phyloP scores from a whole-genome alignment of 1,140 invertebrate species.

The Pinna nobilis region DNA sequence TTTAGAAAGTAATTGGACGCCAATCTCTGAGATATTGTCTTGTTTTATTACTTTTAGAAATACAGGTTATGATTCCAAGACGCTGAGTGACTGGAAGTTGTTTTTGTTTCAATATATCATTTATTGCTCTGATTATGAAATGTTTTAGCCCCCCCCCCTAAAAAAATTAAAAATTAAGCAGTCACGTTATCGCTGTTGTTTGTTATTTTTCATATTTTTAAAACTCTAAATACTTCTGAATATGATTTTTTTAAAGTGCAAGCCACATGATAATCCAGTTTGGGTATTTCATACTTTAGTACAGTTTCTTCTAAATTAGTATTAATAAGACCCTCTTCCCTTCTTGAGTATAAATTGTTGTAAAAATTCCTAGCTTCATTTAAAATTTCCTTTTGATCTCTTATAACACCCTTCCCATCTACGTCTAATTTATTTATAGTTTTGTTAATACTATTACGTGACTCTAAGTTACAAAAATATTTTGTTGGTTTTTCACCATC shows the following conservation, averaged over 20 bases:
- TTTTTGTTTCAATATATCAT: neutral
- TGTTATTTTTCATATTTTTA: conserved; percentile 15
- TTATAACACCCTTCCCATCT: neutral
- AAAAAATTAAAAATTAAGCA: neutral
- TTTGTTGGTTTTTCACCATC: conserved; percentile 41
- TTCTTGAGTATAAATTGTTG: neutral
- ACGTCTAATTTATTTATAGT: conserved; percentile 22
- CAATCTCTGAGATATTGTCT: neutral
- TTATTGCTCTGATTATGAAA: conserved; percentile 3
- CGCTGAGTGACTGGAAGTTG: neutral
- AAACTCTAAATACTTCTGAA: neutral
- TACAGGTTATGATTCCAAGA: conserved; percentile 4
- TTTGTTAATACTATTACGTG: conserved; percentile 29
- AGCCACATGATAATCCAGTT: neutral
- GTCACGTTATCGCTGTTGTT: neutral
- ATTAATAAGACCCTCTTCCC: neutral
- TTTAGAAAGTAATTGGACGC: neutral
- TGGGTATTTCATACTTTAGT: neutral
- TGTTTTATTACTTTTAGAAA: conserved; percentile 1
- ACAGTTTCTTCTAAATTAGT: neutral
- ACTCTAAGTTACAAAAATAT: conserved; percentile 39
- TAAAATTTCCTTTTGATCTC: conserved; percentile 1
- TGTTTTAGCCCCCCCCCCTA: neutral
- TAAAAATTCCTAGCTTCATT: neutral
- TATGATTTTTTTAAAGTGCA: neutral